Evolutionary conservation across 2,113 vertebrate genomes (phyloP).

Genomic region (Corvus cornix): DNA sequence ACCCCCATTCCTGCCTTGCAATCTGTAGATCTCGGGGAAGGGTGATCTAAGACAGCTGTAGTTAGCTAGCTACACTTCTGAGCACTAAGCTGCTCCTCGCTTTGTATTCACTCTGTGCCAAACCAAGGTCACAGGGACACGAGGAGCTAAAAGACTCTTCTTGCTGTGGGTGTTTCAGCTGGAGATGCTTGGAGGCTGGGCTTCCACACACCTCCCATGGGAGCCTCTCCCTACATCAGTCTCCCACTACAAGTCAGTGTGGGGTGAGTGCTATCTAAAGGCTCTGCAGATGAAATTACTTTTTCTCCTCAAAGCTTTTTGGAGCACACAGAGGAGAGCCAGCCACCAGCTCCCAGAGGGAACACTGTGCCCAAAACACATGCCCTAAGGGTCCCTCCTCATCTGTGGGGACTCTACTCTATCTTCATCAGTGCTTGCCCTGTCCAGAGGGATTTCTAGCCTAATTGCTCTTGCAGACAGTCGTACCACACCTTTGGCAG

Average conservation of each 20-base stretch:
- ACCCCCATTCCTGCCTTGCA: constrained; percentile 26
- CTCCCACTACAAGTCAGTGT: not conserved
- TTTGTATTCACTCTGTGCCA: constrained; percentile 6
- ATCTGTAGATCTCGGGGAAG: constrained; percentile 54
- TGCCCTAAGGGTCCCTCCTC: not conserved
- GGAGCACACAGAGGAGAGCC: not conserved
- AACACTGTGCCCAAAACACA: not conserved
- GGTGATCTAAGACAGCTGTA: constrained; percentile 18
- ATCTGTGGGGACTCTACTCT: not conserved
- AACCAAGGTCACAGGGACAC: not conserved
- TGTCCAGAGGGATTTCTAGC: not conserved
- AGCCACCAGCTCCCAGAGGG: not conserved
- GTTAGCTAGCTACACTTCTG: not conserved
- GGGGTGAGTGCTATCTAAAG: not conserved
- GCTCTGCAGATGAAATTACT: not conserved
- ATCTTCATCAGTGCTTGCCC: not conserved
- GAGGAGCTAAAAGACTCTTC: not conserved
- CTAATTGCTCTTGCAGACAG: not conserved
- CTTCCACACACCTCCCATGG: not conserved
- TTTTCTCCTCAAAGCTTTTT: not conserved
- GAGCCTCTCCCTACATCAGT: not conserved
- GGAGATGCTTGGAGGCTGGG: not conserved
- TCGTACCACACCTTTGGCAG: not conserved
- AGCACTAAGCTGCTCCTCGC: not conserved
- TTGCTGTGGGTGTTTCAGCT: not conserved